Conservation (phyloP, 2,888 invertebrate genomes). For the Clivina fossor region DNA sequence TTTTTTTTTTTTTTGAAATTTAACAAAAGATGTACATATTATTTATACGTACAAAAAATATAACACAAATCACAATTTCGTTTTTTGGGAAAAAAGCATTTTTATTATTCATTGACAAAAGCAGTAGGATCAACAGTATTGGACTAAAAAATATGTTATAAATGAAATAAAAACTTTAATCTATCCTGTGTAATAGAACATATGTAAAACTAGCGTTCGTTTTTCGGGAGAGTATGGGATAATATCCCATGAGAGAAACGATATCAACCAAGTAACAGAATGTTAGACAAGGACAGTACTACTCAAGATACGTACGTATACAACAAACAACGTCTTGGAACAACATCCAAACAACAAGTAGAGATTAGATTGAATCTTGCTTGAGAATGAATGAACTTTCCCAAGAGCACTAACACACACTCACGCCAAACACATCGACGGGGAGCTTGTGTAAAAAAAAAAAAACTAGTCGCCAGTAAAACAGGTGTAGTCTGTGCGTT, state of each 20-base stretch:
- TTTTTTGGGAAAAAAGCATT: too few species aligned
- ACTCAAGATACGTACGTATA: too few species aligned
- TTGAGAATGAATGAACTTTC: conserved; percentile 47
- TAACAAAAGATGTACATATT: too few species aligned
- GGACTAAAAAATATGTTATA: too few species aligned
- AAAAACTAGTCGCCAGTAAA: conserved; percentile 45
- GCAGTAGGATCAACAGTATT: too few species aligned
- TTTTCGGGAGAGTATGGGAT: conserved; percentile 5
- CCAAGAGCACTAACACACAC: conserved; percentile 40
- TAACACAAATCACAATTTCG: too few species aligned
- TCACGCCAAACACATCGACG: too few species aligned
- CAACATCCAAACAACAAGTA: not conserved
- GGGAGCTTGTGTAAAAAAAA: conserved; percentile 41
- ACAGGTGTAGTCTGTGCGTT: conserved; percentile 49
- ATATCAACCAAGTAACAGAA: too few species aligned
- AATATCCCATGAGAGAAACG: conserved; percentile 19
- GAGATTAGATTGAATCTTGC: conserved; percentile 40
- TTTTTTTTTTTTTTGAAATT: too few species aligned
- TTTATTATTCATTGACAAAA: too few species aligned
- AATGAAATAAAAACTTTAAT: conserved; percentile 25
- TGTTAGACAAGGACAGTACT: not conserved
- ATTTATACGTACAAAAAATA: too few species aligned
- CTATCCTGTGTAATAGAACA: conserved; percentile 25
- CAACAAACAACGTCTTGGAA: too few species aligned
- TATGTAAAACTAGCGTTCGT: conserved; percentile 28